Evolutionary conservation across 1,140 invertebrate species (phyloP).

Genomic region (Drosophila kanapiae): DNA sequence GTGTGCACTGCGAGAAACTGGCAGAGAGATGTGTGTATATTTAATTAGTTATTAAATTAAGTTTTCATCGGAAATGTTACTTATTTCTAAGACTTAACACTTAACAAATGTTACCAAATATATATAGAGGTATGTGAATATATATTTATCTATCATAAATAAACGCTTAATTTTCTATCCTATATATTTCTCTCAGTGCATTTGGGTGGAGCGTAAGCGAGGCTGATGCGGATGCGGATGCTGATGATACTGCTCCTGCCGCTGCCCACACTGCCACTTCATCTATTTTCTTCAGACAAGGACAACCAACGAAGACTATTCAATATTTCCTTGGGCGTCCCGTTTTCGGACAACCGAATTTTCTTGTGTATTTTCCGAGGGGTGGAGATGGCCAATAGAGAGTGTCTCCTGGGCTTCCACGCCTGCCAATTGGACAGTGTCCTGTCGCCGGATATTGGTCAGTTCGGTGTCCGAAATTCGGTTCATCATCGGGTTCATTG

Average conservation of each 20-base stretch:
- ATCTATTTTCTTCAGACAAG: constrained; percentile 22
- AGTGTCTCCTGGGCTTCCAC: constrained; percentile 31
- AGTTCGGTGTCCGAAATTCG: constrained; percentile 31
- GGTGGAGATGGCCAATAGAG: constrained; percentile 55
- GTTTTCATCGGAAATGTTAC: too few relatives aligned
- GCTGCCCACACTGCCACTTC: background rate
- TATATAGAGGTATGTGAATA: too few relatives aligned
- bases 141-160: too few relatives aligned
- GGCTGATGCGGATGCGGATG: constrained; percentile 42
- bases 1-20: constrained; percentile 2
- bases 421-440: constrained; percentile 63
- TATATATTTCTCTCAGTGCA: constrained; percentile 10
- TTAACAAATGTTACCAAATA: too few relatives aligned
- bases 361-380: constrained; percentile 1
- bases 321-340: constrained; percentile 56
- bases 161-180: too few relatives aligned
- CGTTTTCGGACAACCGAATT: constrained; percentile 12
- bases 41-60: background rate
- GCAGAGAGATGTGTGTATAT: accelerated
- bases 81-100: too few relatives aligned
- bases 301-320: constrained; percentile 40
- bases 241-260: constrained; percentile 50
- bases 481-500: constrained; percentile 8
- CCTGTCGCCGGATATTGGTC: constrained; percentile 62
- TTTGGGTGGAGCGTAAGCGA: constrained; percentile 48